Base-by-base conservation (phyloP, 1,140 invertebrate species). In the Apis mellifera region DNA sequence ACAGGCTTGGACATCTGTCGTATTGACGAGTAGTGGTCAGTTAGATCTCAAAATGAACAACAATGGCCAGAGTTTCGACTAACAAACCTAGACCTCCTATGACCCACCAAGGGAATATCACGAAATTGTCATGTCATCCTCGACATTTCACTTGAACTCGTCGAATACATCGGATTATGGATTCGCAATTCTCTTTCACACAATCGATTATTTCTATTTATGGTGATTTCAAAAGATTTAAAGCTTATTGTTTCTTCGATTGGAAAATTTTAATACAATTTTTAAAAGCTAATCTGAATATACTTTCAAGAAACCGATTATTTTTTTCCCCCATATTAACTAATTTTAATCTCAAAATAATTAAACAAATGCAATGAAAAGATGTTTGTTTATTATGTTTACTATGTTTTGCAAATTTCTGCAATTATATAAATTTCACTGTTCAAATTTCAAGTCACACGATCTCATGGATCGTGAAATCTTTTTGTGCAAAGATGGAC, bases 11-110 rank as follows among this genome's bases (percentile, higher is more conserved):
- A 93, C 93, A 94, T 94, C 93, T 94, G 93, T 94, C 90, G 89
- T 87, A 89, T 92, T 92, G 92, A 91, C 75, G 90, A 92, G 93
- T 92, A 79, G 50, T 93, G 93, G 93, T 94, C 93, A 94, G 90
- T 84, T 68, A 90, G 84, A 91, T 94, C 89, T 89, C 86, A 50
- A 93, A 94, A 84, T 93, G 92, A 92, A 92, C 93, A 94, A 94
- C 93, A 93, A 93, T 91, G 78, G 85, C 32, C 55, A 76, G 72
- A 81, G 85, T 86, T 52, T 64, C 66, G 54, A 64, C 62, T 42
- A 69, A 76, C 50, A 72, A 50, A 62, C 68, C 19, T 70, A 8
- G 9, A 65, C 80, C 80, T 60, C 19, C 26, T 8, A 21, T 13
- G 32, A 70, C 5, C 59, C 9, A 4, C 21, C 55, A 21, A 8